Percentiles rank a stretch among this genome's conserved stretches.
These are phyloP conservation scores for Xenentodon cancila DNA, from an alignment of 2,797 vertebrate genomes.

Conservation along the genomic window DNA sequence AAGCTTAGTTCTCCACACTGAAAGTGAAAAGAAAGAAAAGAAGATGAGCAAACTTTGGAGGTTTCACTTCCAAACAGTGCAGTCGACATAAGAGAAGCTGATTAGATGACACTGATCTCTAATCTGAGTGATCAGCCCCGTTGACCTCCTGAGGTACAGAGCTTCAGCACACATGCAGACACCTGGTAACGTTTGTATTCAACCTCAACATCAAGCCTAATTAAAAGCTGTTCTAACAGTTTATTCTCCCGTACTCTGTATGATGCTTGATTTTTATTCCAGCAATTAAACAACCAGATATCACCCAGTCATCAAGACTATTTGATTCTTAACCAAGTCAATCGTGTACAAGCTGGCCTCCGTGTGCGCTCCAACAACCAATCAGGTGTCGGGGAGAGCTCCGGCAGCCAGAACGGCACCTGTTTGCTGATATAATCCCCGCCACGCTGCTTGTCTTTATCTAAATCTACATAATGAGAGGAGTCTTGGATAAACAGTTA, in stretches of 20 bases:
- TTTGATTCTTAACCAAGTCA: background rate
- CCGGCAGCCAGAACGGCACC: too few relatives aligned
- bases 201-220: too few relatives aligned
- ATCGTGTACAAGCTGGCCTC: background rate
- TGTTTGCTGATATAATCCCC: slow-evolving; percentile 18
- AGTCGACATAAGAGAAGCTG: slow-evolving; percentile 35
- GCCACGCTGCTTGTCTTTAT: background rate
- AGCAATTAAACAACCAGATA: background rate
- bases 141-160: slow-evolving; percentile 9
- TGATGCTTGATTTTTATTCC: too few relatives aligned
- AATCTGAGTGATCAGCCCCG: slow-evolving; percentile 48
- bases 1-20: background rate
- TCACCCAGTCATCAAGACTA: background rate
- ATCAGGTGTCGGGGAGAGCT: background rate
- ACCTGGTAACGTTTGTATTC: background rate
- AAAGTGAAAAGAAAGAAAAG: background rate
- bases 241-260: too few relatives aligned
- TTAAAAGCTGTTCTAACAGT: too few relatives aligned
- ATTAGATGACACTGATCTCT: slow-evolving; percentile 56
- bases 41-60: background rate
- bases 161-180: background rate
- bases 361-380: background rate
- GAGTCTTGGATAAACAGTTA: slow-evolving; percentile 25
- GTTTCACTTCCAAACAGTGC: slow-evolving; percentile 16
- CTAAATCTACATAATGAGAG: slow-evolving; percentile 14